Base-by-base conservation (phyloP, 92 coral and sea anemone genomes). In the Siderastrea radians region DNA sequence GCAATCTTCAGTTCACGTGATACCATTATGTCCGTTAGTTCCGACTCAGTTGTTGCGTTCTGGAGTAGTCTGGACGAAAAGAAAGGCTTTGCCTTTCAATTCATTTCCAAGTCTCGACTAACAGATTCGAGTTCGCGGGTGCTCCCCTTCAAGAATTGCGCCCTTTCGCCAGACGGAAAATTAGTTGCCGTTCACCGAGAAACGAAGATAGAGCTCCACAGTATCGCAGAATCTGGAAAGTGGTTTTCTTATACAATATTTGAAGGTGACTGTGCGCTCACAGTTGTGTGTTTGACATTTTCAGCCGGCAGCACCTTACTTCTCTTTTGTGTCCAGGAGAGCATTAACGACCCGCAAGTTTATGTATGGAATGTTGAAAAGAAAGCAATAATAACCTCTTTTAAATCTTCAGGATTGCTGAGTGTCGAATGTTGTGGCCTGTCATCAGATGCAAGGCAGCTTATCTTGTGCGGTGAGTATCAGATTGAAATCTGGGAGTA, bases 401-500 rank as follows among this genome's bases (percentile, higher is more conserved):
- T 78, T n/a, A 6, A 47, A n/a, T 78, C 71, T 2, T 71, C 69
- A 2, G 6, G 17, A 4, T 48, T 46, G 47, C 19, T 54, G 55
- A 3, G 5, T 0, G 7, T 47, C 12, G 82, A 78, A 47, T 61
- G 82, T 15, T 78, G 49, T 78, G 61, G 70, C 10, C 12, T 78
- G 48, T 78, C 82, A 1, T 46, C 57, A 6, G 55, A 48, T 17
- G 47, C 47, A 46, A 49, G 14, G 26, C 17, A 61, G 17, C 4
- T 78, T 3, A 7, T 78, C 7, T 15, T 78, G 71, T 78, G 82
- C 6, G 55, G 82, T 48, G 55, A 61, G 26, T 75, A 12, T 47
- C 45, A 60, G 57, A 78, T 77, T 78, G 72, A 55, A 38, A 62
- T 62, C 43, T 62, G 80, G 80, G 52, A 76, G 66, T 76, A 76